These are phyloP conservation scores for Zygogramma bicolorata DNA, from an alignment of 2,888 invertebrate species.

Conservation along the genomic window DNA sequence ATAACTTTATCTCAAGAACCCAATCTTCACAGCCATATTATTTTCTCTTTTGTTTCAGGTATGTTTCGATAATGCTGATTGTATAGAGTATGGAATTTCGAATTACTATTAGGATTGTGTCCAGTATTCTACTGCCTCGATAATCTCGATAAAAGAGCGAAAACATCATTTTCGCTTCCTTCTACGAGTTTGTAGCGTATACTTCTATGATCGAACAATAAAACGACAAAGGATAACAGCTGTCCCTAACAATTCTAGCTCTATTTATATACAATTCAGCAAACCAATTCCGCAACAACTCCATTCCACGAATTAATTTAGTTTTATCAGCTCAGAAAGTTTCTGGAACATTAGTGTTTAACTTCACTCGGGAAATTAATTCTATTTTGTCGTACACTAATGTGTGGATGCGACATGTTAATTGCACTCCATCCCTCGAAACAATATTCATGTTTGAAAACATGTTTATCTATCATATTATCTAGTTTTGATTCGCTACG, in stretches of 20 bases:
- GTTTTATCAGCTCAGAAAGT: neutral
- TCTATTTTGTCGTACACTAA: neutral
- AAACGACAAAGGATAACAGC: neutral
- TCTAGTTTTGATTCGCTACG: neutral
- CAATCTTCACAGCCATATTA: too few relatives aligned
- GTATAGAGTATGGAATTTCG: too few relatives aligned
- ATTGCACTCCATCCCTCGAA: neutral
- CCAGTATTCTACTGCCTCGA: too few relatives aligned
- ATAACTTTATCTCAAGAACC: too few relatives aligned
- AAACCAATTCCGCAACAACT: neutral
- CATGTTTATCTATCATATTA: neutral
- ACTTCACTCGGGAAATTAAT: neutral
- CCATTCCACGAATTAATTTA: neutral
- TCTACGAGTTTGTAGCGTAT: neutral
- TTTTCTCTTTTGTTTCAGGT: too few relatives aligned
- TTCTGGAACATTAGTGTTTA: neutral
- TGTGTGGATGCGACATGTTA: neutral
- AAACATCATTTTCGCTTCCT: too few relatives aligned
- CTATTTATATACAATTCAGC: neutral
- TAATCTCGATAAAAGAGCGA: too few relatives aligned
- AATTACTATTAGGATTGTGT: too few relatives aligned
- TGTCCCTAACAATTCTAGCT: neutral
- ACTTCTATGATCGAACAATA: neutral
- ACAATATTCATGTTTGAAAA: neutral
- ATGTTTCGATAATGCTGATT: too few relatives aligned